Base-by-base conservation (phyloP, 2,888 invertebrate genomes). In the Carabus problematicus region DNA sequence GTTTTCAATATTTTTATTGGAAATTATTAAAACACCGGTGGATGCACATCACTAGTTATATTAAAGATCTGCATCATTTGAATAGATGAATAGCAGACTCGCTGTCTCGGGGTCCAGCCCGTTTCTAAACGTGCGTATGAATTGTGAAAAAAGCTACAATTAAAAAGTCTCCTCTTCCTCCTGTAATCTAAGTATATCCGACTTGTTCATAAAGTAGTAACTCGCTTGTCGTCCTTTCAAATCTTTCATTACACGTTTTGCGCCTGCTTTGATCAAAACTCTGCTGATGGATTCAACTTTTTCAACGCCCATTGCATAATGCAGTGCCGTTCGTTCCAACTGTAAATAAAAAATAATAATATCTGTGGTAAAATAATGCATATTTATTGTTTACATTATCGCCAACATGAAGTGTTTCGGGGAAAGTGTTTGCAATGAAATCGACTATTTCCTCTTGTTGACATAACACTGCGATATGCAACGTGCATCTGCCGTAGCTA, bases 151-250 rank as follows among this genome's bases (percentile, higher is more conserved):
- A 3, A 29, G 29, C 19, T 29, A 12, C 59, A 39, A 59, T 74
- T 78, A 87, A 77, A 87, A 86, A 19, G 85, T 84, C 74, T 91
- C 89, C 77, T 95, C 94, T 79, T 95, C 94, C 76, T 94, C 92
- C 79, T 93, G 93, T 52, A 95, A 86, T 72, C 91, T 86, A 71
- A 91, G 82, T 76, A 96, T 93, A 74, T 95, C 95, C 0, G 93
- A 91, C 80, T 94, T 94, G 80, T 95, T 94, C 89, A 95, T 93
- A 79, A 93, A 95, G 82, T 95, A 96, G 82, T 94, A 95, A 43
- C 93, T 92, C 0, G 95, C 94, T 77, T 94, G 94, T 54, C 95
- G 87, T 68, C 94, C 94, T 83, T 93, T 93, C 77, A 95, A 84
- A 83, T 96, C 95, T 80, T 95, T 94, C 3, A 89, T 84, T 0